Evolutionary conservation across 1,140 invertebrate genomes (phyloP).

Genomic region (Drosophila saltans): DNA sequence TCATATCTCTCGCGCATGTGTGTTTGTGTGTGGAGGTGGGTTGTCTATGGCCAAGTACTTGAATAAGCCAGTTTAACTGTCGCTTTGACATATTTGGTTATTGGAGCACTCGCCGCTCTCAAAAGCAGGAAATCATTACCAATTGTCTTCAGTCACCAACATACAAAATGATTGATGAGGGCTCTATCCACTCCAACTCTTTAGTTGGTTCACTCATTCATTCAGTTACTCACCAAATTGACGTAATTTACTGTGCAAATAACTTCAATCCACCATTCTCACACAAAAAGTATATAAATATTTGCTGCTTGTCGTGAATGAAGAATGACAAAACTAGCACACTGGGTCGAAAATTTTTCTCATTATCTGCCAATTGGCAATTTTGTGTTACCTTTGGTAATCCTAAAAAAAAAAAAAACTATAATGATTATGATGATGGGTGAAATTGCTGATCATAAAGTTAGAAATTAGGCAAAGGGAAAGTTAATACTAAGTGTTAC

Average conservation of each 20-base stretch:
- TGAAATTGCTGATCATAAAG: not conserved
- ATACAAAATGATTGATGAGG: constrained; percentile 65
- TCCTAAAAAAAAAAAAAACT: constrained; percentile 28
- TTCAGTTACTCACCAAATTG: constrained; percentile 20
- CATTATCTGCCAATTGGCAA: constrained; percentile 58
- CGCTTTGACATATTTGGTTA: constrained; percentile 62
- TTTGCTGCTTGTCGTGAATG: constrained; percentile 41
- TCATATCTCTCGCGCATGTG: not conserved
- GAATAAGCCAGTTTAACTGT: constrained; percentile 7
- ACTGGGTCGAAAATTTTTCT: constrained; percentile 50
- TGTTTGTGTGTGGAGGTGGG: constrained; percentile 1
- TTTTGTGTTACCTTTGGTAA: constrained; percentile 34
- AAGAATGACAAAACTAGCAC: constrained; percentile 25
- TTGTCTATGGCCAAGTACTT: constrained; percentile 19
- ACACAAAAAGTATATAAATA: constrained; percentile 37
- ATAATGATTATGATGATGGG: constrained; percentile 9
- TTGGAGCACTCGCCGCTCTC: constrained; percentile 53
- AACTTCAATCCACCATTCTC: constrained; percentile 57
- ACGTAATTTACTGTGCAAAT: constrained; percentile 49
- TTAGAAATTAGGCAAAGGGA: constrained; percentile 26
- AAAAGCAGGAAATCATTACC: constrained; percentile 57
- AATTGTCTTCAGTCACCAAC: constrained; percentile 56
- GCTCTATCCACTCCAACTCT: constrained; percentile 4
- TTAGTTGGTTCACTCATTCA: not conserved
- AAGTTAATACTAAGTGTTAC: constrained; percentile 30